Conservation (phyloP, 2,113 vertebrate genomes). For the Gyps fulvus region DNA sequence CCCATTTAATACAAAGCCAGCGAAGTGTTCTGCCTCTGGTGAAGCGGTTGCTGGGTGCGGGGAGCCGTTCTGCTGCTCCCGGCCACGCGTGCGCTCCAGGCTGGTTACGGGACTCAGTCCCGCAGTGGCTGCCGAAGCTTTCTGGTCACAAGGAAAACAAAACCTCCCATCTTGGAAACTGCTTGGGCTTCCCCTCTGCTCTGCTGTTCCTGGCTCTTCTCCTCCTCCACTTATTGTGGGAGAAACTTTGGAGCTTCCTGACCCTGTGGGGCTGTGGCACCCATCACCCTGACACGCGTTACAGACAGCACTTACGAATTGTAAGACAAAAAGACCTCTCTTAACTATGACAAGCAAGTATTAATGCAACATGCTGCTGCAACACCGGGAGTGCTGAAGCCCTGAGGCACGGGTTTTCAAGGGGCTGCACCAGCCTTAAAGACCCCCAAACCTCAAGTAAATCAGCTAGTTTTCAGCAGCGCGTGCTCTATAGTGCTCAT, state of each 20-base stretch:
- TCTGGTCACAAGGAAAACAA: background rate
- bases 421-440: background rate
- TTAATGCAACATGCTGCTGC: background rate
- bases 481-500: rapidly evolving
- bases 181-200: background rate
- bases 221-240: background rate
- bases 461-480: background rate
- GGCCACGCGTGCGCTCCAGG: rapidly evolving
- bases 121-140: background rate
- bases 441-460: background rate
- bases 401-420: background rate
- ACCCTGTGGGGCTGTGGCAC: background rate
- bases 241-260: background rate
- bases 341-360: background rate
- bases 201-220: background rate
- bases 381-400: background rate
- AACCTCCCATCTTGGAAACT: background rate
- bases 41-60: background rate
- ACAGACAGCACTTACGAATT: background rate
- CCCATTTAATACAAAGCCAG: background rate
- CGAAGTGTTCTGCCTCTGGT: background rate
- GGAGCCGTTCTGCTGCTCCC: background rate
- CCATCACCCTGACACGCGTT: background rate
- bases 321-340: background rate
- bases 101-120: background rate